Conservation (phyloP, 2,113 vertebrate genomes). For the Cairina moschata region DNA sequence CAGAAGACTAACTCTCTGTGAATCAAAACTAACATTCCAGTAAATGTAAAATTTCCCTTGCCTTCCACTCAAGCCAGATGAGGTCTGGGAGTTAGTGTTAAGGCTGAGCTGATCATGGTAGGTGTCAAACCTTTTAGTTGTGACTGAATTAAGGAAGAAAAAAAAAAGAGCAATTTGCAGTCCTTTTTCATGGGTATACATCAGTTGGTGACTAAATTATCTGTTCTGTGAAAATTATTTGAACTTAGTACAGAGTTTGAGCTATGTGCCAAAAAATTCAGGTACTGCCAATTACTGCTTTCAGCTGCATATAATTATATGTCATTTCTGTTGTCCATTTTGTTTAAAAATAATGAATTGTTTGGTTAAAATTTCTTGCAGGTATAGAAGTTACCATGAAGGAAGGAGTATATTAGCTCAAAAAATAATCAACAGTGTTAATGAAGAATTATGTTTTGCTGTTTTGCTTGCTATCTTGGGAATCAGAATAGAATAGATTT, state of each 20-base stretch:
- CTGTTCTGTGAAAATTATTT: conserved; percentile 21
- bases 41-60: background rate
- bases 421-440: background rate
- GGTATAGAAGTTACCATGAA: background rate
- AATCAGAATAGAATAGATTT: background rate
- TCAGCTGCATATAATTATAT: background rate
- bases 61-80: background rate
- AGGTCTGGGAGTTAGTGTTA: background rate
- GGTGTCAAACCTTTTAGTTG: background rate
- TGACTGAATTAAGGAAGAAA: background rate
- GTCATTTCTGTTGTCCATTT: background rate
- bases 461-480: background rate
- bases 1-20: background rate
- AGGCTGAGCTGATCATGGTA: background rate
- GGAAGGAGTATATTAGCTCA: background rate
- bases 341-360: background rate
- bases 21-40: background rate
- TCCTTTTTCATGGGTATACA: background rate
- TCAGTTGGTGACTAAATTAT: background rate
- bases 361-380: background rate
- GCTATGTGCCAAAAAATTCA: background rate
- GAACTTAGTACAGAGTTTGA: background rate
- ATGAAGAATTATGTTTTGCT: background rate
- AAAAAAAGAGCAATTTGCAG: background rate
- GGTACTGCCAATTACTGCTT: background rate